These are phyloP conservation scores for Busseola fusca DNA, from an alignment of 2,888 invertebrate species.

Conservation along the genomic window DNA sequence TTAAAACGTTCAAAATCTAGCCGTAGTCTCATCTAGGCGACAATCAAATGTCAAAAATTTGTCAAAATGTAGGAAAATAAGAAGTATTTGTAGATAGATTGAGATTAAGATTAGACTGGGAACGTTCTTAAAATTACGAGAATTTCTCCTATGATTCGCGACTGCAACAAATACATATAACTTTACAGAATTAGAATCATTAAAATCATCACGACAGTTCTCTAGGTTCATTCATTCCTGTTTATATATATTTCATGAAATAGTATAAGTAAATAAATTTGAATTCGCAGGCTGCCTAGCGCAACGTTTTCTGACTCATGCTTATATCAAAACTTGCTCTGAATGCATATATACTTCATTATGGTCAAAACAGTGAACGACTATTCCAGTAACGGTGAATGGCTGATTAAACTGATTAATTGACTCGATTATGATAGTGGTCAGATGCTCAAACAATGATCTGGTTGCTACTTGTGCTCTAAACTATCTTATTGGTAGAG, in stretches of 20 bases:
- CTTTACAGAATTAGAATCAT: too few species aligned
- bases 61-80: too few species aligned
- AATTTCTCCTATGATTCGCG: too few species aligned
- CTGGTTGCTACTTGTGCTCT: slow-evolving; percentile 16
- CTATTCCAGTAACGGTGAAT: neutral
- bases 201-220: neutral
- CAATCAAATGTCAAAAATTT: too few species aligned
- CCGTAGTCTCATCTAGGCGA: too few species aligned
- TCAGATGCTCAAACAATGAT: neutral
- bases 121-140: too few species aligned
- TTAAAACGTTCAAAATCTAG: too few species aligned
- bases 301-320: neutral
- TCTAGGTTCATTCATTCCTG: neutral
- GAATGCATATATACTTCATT: slow-evolving; percentile 1
- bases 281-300: neutral
- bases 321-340: neutral
- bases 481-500: slow-evolving; percentile 6
- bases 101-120: too few species aligned
- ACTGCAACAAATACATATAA: neutral
- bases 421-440: slow-evolving; percentile 20
- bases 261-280: neutral
- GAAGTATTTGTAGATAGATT: too few species aligned
- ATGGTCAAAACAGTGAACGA: slow-evolving; percentile 16
- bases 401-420: slow-evolving; percentile 12
- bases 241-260: neutral